Evolutionary conservation across 2,113 vertebrate genomes (phyloP).

Genomic region (Sebastes schlegelii): DNA sequence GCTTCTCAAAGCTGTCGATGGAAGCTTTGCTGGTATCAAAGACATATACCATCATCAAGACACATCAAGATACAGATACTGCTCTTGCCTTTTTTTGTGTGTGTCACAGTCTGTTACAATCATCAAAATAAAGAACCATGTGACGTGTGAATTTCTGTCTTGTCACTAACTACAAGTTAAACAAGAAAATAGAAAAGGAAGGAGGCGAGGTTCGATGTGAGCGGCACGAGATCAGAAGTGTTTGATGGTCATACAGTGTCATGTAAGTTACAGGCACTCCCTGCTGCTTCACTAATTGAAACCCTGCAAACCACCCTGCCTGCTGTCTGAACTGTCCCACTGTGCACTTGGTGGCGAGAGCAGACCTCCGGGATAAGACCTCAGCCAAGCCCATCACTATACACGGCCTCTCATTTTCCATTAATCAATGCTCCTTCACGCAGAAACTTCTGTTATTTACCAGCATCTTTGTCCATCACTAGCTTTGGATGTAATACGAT

Average conservation of each 20-base stretch:
- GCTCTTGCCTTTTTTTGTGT: background rate
- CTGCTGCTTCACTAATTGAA: slow-evolving; percentile 59
- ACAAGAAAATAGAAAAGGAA: slow-evolving; percentile 7
- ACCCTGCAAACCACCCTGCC: slow-evolving; percentile 53
- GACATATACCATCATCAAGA: background rate
- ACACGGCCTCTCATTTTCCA: slow-evolving; percentile 31
- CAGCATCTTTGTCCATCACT: background rate
- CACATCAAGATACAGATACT: background rate
- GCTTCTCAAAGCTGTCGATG: background rate
- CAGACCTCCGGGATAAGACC: slow-evolving; percentile 32
- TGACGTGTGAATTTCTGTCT: slow-evolving; percentile 1
- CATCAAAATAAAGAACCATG: background rate
- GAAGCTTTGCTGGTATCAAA: background rate
- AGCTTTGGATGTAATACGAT: background rate
- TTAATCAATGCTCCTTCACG: slow-evolving; percentile 9
- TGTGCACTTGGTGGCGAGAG: slow-evolving; percentile 33
- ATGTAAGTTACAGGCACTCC: slow-evolving; percentile 48
- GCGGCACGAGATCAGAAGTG: slow-evolving; percentile 28
- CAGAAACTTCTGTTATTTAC: background rate
- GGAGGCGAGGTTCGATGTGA: slow-evolving; percentile 23
- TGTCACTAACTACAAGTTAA: background rate
- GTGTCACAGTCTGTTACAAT: background rate
- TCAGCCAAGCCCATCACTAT: slow-evolving; percentile 11
- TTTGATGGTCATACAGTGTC: slow-evolving; percentile 54
- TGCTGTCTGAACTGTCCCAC: slow-evolving; percentile 37